These are phyloP conservation scores for Brachyhypopomus gauderio DNA, from an alignment of 2,113 vertebrate genomes.

Conservation along the genomic window DNA sequence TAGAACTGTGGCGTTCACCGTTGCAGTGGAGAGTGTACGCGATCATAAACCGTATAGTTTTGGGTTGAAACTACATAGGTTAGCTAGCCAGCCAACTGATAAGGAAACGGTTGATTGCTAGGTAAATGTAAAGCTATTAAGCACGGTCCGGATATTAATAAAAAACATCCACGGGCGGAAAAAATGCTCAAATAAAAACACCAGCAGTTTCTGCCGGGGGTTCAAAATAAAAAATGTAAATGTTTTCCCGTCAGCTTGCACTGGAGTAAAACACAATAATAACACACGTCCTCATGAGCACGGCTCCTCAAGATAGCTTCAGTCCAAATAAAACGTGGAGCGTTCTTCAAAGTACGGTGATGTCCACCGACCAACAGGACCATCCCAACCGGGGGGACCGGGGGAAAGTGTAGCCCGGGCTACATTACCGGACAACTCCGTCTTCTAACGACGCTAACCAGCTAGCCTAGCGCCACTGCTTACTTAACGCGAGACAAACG, in stretches of 20 bases:
- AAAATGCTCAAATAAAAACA: no score
- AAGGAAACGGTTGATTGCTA: no score
- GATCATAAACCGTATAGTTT: no score
- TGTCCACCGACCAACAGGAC: conserved; percentile 61
- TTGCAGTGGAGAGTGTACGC: no score
- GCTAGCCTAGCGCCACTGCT: conserved; percentile 22
- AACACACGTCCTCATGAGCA: conserved; percentile 56
- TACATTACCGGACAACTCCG: conserved; percentile 42
- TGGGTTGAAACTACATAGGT: no score
- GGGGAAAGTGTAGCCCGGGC: background rate
- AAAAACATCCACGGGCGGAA: no score
- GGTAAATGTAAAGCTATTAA: no score
- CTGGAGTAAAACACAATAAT: conserved; percentile 60
- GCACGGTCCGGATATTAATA: no score
- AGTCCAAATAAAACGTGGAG: conserved; percentile 65
- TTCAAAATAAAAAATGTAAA: conserved; percentile 19
- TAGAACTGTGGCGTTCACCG: no score
- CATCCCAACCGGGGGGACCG: conserved; percentile 61
- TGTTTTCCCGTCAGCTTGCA: conserved; percentile 50
- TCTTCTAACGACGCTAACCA: background rate
- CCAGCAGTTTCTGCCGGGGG: background rate
- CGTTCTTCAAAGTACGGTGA: conserved; percentile 63
- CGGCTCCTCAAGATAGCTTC: conserved; percentile 59
- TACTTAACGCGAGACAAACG: background rate
- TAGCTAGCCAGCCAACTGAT: no score